Evolutionary conservation across 2,113 vertebrate genomes (phyloP), one percentile per base, ranked within the genome.

Genomic region (Petroica traversi): DNA sequence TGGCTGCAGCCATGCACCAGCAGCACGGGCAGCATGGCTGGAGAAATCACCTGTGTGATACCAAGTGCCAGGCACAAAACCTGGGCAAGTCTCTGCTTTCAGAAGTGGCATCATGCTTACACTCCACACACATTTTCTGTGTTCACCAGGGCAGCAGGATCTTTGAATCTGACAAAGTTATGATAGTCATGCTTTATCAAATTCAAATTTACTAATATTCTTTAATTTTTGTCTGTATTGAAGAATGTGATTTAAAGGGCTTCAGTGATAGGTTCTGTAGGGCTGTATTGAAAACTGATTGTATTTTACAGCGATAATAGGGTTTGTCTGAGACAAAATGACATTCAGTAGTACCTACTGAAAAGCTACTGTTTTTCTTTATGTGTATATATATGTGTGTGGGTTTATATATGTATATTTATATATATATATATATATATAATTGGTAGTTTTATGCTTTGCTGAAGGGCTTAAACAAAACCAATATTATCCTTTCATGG

Each of bases 1-100:
- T 3, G 10, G 18, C 0, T 1, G 28, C n/a, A n/a, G n/a, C n/a
- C n/a, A n/a, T n/a, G n/a, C n/a, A n/a, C 34, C 1, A 55, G 67
- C 54, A 61, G 46, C 14, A 1, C 0, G 2, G 76, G 64, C 57
- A 81, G 24, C 3, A 2, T 5, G 90, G 14, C 14, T 41, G 48
- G 43, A 46, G 66, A 40, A 68, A 51, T n/a, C 43, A 23, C 23
- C 31, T 15, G 13, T 0, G 0, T 14, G 29, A 19, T 68, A 9
- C 33, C 48, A 33, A 71, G 57, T 11, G 61, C 20, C 48, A 81
- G 74, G 41, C 41, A 40, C 16, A 69, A 73, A 73, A 74, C 6
- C 38, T 51, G 31, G 29, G 48, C 29, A 62, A 17, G 31, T 67
- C 36, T n/a, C 57, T 41, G 19, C 9, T 49, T 69, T 78, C 46